phyloP scores from a whole-genome alignment of 2,797 vertebrate species.

The Poecilia picta region DNA sequence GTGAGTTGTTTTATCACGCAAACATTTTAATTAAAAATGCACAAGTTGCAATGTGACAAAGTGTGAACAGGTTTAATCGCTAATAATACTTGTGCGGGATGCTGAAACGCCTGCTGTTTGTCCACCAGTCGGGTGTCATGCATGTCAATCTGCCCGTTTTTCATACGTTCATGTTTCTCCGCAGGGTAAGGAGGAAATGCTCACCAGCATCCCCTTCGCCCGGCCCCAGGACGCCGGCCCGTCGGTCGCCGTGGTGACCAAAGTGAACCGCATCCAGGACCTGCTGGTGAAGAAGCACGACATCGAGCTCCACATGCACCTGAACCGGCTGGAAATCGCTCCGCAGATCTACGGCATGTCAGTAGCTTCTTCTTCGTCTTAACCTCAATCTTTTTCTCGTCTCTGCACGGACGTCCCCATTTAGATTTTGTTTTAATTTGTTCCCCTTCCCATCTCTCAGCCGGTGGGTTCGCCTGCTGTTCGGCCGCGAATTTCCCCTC shows the following conservation, averaged over 20 bases:
- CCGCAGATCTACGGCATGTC: conserved; percentile 99
- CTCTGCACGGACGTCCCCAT: not conserved
- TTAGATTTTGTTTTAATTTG: conserved; percentile 35
- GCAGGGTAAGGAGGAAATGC: conserved; percentile 93
- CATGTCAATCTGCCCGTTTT: not conserved
- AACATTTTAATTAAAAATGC: not conserved
- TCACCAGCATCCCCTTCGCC: conserved; percentile 94
- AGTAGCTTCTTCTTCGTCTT: conserved; percentile 69
- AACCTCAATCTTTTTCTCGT: not conserved
- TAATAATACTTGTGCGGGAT: not conserved
- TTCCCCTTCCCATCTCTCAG: conserved; percentile 69
- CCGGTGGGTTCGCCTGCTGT: conserved; percentile 95
- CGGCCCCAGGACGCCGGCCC: conserved; percentile 95
- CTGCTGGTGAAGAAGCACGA: conserved; percentile 98
- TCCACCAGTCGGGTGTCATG: not conserved
- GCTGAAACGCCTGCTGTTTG: not conserved
- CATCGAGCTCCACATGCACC: conserved; percentile 95
- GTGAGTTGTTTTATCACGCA: not conserved
- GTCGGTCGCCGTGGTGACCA: conserved; percentile 96
- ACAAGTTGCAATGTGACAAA: not conserved
- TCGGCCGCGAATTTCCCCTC: conserved; percentile 94
- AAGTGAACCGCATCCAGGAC: conserved; percentile 99
- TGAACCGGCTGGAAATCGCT: conserved; percentile 97
- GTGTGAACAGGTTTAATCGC: not conserved
- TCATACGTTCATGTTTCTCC: conserved; percentile 25